These are phyloP conservation scores for Camelus bactrianus DNA, from an alignment of 2,113 vertebrate genomes.

Conservation along the genomic window DNA sequence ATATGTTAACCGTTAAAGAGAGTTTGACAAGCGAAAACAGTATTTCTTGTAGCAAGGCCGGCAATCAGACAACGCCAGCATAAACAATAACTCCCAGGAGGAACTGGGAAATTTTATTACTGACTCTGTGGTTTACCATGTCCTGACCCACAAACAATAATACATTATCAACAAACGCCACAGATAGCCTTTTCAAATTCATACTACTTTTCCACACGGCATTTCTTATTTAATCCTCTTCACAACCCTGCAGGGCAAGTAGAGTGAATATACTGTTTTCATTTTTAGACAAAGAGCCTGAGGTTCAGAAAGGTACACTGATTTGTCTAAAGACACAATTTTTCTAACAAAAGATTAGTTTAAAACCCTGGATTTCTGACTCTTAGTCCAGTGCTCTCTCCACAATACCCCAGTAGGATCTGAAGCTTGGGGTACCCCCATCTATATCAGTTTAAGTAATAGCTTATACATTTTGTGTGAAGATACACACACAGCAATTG, in stretches of 20 bases:
- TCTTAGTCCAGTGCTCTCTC: background rate
- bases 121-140: background rate
- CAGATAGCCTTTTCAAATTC: background rate
- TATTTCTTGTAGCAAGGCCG: background rate
- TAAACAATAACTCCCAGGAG: background rate
- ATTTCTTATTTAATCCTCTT: background rate
- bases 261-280: background rate
- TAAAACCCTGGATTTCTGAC: background rate
- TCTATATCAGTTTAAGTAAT: background rate
- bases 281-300: slow-evolving; percentile 28
- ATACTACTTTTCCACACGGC: background rate
- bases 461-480: background rate
- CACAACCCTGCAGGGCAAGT: background rate
- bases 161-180: background rate
- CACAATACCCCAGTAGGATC: background rate
- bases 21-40: background rate
- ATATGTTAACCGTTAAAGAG: background rate
- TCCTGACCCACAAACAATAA: background rate
- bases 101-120: background rate
- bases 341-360: background rate
- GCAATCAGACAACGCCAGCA: background rate
- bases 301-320: background rate
- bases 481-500: background rate
- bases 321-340: background rate
- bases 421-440: background rate